Base-by-base conservation (phyloP, 30 jellyfish, hydroid and myxozoan species). In the Turritopsis dohrnii region DNA sequence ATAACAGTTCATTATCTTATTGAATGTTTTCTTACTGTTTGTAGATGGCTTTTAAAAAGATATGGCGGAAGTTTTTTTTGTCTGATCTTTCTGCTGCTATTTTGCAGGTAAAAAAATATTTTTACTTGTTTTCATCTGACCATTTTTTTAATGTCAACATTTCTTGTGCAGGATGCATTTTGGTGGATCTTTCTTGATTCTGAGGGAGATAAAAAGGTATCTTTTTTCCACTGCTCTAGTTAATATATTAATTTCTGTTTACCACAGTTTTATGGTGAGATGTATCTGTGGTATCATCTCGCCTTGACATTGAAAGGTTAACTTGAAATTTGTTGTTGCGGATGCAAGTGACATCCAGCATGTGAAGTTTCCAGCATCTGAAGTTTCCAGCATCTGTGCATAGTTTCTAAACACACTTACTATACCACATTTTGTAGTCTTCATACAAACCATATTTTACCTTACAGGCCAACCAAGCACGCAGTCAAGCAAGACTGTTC, bases 11-110 rank as follows among this genome's bases (percentile, higher is more conserved):
- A n/a, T n/a, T n/a, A n/a, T n/a, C n/a, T n/a, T n/a, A n/a, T n/a
- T n/a, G n/a, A n/a, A n/a, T n/a, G n/a, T n/a, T n/a, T n/a, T n/a
- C n/a, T n/a, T n/a, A n/a, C 13, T 3, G 5, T 41, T 41, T 41
- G 13, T 41, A 41, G 60, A 41, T 41, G 60, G 60, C 9, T 41
- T 89, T 84, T 85, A 84, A 77, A 65, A 71, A 84, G 52, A 69
- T 81, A 21, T 89, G 96, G 96, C 85, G 79, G 65, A 71, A 81
- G 16, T 89, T 79, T 79, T 89, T 89, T 69, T 87, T 89, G 20
- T 89, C 96, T 1, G 96, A 89, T 25, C 83, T 94, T 1, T 77
- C 96, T 19, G 94, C 81, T 69, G 96, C 94, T 1, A 89, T 89
- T 16, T 81, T 89, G 53, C 96, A 89, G 94, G 95, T 87, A 1